Conservation (phyloP, 2,113 vertebrate genomes). For the Lanius collurio region DNA sequence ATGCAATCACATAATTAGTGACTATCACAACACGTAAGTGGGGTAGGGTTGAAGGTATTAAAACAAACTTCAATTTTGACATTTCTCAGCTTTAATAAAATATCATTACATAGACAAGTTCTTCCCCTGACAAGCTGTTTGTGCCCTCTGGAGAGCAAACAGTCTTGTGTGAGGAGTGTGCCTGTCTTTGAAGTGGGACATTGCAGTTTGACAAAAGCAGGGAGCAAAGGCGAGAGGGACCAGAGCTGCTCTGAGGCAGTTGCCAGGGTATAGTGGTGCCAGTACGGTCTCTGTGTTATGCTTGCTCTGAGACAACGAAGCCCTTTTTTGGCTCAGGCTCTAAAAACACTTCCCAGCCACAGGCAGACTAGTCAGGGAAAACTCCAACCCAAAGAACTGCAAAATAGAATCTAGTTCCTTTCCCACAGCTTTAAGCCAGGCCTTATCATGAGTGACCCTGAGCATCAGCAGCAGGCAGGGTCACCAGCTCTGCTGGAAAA, state of each 20-base stretch:
- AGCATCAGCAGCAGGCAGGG: background rate
- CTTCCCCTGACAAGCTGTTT: background rate
- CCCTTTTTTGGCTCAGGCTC: background rate
- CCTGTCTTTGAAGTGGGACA: background rate
- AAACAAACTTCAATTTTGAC: background rate
- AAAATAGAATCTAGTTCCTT: background rate
- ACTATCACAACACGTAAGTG: background rate
- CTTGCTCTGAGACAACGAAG: background rate
- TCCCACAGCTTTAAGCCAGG: background rate
- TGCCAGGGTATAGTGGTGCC: background rate
- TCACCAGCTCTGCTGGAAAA: background rate
- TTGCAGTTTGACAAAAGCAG: background rate
- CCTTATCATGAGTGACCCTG: background rate
- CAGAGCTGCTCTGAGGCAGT: background rate
- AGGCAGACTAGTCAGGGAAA: background rate
- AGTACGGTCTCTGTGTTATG: background rate
- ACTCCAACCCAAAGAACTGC: background rate
- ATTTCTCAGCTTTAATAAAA: background rate
- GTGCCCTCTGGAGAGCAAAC: background rate
- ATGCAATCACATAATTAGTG: rapidly evolving
- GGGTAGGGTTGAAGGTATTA: background rate
- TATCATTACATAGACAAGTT: background rate
- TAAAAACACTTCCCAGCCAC: background rate
- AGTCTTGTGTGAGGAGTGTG: background rate
- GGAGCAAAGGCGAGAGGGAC: background rate